A percentile compares a stretch with the other conserved stretches of the same genome.
phyloP scores from a whole-genome alignment of 2,113 vertebrate species.

The Halichoerus grypus region DNA sequence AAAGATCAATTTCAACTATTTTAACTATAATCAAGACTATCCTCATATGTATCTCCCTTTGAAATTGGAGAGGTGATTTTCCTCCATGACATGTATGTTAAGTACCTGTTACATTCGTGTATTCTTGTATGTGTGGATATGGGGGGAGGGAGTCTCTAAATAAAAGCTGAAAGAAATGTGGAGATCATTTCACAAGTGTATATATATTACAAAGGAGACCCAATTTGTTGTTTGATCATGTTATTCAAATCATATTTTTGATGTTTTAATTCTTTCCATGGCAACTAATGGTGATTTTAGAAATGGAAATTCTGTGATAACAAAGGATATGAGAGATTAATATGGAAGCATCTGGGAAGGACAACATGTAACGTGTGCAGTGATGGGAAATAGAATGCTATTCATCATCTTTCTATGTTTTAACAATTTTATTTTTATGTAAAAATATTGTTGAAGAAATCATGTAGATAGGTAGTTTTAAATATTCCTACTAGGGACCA shows the following conservation, averaged over 20 bases:
- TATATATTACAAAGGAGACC: not conserved
- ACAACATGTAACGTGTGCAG: slow-evolving; percentile 66
- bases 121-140: not conserved
- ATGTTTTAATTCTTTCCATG: slow-evolving; percentile 77
- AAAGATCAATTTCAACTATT: not conserved
- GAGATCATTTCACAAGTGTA: not conserved
- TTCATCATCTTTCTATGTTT: not conserved
- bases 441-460: slow-evolving; percentile 31
- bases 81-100: not conserved
- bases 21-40: not conserved
- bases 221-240: not conserved
- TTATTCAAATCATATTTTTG: slow-evolving; percentile 45
- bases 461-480: slow-evolving; percentile 32
- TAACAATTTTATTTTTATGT: slow-evolving; percentile 48
- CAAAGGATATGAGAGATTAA: slow-evolving; percentile 71
- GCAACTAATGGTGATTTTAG: slow-evolving; percentile 79
- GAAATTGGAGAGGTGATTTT: not conserved
- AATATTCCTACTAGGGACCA: not conserved
- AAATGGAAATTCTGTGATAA: slow-evolving; percentile 66
- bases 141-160: not conserved
- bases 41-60: not conserved
- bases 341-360: slow-evolving; percentile 76
- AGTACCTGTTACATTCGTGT: not conserved
- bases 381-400: slow-evolving; percentile 5
- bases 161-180: not conserved